These are phyloP conservation scores for Strigops habroptila DNA, from an alignment of 2,113 vertebrate genomes.

Conservation along the genomic window DNA sequence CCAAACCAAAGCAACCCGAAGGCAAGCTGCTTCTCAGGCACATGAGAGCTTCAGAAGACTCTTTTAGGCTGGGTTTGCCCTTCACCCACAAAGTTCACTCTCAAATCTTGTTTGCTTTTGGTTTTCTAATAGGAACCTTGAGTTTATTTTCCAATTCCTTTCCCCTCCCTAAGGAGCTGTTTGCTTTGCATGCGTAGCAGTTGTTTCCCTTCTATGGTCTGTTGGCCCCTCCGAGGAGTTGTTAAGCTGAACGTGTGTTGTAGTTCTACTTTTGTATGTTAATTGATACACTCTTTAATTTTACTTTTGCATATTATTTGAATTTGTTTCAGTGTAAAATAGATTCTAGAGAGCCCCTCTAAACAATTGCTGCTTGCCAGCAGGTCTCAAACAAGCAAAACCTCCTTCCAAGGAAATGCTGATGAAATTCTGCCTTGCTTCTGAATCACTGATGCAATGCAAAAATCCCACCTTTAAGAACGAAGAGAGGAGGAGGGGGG, in stretches of 20 bases:
- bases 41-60: neutral
- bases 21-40: neutral
- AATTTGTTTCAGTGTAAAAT: conserved; percentile 66
- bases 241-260: conserved; percentile 32
- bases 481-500: neutral
- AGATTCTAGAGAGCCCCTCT: conserved; percentile 45
- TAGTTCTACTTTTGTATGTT: conserved; percentile 65
- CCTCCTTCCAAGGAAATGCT: conserved; percentile 34
- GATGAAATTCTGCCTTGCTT: conserved; percentile 39
- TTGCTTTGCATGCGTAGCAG: neutral
- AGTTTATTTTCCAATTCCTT: neutral
- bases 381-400: conserved; percentile 20
- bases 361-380: conserved; percentile 50
- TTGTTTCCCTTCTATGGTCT: neutral
- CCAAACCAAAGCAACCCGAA: neutral
- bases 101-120: neutral
- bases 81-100: neutral
- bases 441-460: conserved; percentile 22
- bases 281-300: conserved; percentile 70
- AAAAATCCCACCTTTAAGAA: conserved; percentile 45
- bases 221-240: conserved; percentile 34
- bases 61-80: neutral
- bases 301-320: conserved; percentile 67
- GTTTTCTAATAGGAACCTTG: neutral
- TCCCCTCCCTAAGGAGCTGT: neutral